Evolutionary conservation across 2,888 invertebrate genomes (phyloP), one percentile per base, ranked within the genome.

Genomic region (Dinocampus coccinellae): DNA sequence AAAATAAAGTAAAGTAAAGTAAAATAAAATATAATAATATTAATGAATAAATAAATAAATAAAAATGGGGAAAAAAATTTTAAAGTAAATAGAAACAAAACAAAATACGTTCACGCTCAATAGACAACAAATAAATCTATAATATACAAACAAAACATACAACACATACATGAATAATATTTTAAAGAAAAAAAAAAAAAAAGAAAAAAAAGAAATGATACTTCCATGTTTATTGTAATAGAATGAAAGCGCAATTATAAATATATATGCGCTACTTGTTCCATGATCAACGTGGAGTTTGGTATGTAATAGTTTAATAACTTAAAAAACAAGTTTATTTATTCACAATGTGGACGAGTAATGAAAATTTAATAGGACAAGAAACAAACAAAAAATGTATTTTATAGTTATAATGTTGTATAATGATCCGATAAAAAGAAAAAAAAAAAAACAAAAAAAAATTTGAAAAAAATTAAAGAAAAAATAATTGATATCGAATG

Each of bases 291-390:
- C 78, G 79, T 79, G 82, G 85, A 82, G 58, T 58, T 33, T 58
- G 47, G 82, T 81, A 81, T 80, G 76, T 77, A 76, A 74, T 77
- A 74, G 75, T 71, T 77, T 79, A 77, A 80, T 77, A 77, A 78
- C 78, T 74, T 79, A 80, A 80, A 80, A 81, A 73, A 80, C 79
- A 81, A 82, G 80, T 78, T 75, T 84, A 86, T 81, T 86, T 86
- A 86, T 86, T 85, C 74, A 79, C 81, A 79, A 82, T 82, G 81
- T 79, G 81, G 81, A n/a, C 81, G 77, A 61, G 73, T 72, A 73
- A 80, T 75, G 80, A 79, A 77, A 78, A 77, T 76, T 76, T 76
- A 77, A 75, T 68, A 57, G 42, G 64, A 68, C n/a, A n/a, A n/a
- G n/a, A n/a, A n/a, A n/a, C n/a, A n/a, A n/a, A 63, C 20, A 60